These are phyloP conservation scores for Semicossyphus pulcher DNA, from an alignment of 2,113 vertebrate species.

Conservation along the genomic window DNA sequence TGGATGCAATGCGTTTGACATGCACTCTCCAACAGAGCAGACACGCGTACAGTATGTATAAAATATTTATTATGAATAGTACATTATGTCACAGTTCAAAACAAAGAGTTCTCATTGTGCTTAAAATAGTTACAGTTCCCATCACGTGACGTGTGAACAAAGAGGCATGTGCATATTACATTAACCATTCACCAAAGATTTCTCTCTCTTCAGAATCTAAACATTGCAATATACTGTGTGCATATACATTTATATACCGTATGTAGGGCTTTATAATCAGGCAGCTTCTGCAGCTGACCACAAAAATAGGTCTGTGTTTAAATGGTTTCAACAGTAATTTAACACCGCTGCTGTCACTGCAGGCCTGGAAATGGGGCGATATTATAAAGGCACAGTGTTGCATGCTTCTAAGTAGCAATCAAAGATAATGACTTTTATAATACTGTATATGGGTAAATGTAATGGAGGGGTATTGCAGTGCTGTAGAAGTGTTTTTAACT, in stretches of 20 bases:
- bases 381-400: constrained; percentile 72
- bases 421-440: constrained; percentile 37
- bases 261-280: constrained; percentile 68
- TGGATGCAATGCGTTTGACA: neutral
- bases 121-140: constrained; percentile 91
- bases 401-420: constrained; percentile 68
- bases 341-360: constrained; percentile 35
- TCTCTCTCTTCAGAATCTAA: constrained; percentile 65
- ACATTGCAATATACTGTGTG: constrained; percentile 80
- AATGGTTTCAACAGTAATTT: constrained; percentile 61
- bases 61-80: constrained; percentile 96
- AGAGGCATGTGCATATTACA: constrained; percentile 80
- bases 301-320: constrained; percentile 84
- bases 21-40: constrained; percentile 9
- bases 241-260: constrained; percentile 6
- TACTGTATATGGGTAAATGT: constrained; percentile 6
- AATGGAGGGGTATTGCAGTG: constrained; percentile 24
- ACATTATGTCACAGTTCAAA: constrained; percentile 91
- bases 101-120: constrained; percentile 94
- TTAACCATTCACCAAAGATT: constrained; percentile 47
- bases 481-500: neutral
- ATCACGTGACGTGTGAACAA: constrained; percentile 82
- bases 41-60: constrained; percentile 81
- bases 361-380: constrained; percentile 27
- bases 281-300: constrained; percentile 87